Base-by-base conservation (phyloP, 2,888 invertebrate species). In the Aromia moschata region DNA sequence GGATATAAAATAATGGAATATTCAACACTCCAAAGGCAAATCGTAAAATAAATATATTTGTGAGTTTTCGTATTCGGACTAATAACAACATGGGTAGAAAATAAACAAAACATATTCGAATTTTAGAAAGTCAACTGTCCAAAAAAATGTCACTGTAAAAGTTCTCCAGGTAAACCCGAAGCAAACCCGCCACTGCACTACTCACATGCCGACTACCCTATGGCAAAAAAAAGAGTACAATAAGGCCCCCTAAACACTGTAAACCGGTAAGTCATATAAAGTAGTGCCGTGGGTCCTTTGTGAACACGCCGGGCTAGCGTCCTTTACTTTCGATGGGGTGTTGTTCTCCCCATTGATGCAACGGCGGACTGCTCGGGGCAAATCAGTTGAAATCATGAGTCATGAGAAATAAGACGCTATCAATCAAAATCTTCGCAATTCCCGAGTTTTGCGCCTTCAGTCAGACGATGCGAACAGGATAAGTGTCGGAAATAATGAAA, bases 371-470 rank as follows among this genome's bases (percentile, higher is more conserved):
- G 60, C 60, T 60, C 60, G 60, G 69, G 68, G 67, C 68, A 73
- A 77, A 75, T 74, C 76, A 75, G 77, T 76, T 68, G 68, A 69
- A 68, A 68, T 65, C 68, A 73, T 76, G 76, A 76, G 69, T 77
- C 77, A 77, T 70, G 58, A 60, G 61, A 58, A 73, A 67, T 65
- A 74, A 68, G 64, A 64, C 66, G 68, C 58, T 59, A 69, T 65
- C 65, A 68, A 72, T 72, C 68, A 70, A 73, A 71, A 69, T 7
- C n/a, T 7, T 65, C 59, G 60, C 55, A 63, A 62, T 63, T 67
- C 46, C 40, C 56, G 44, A 25, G 41, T 37, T 33, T 25, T 33
- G 15, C 2, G 25, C 9, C 25, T 9, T 25, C 9, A 5, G 25
- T 25, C n/a, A n/a, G n/a, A n/a, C n/a, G n/a, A n/a, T n/a, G n/a